Evolutionary conservation across 1,140 invertebrate genomes (phyloP), one percentile per base, ranked within the genome.

Genomic region (Oreohelix idahoensis): DNA sequence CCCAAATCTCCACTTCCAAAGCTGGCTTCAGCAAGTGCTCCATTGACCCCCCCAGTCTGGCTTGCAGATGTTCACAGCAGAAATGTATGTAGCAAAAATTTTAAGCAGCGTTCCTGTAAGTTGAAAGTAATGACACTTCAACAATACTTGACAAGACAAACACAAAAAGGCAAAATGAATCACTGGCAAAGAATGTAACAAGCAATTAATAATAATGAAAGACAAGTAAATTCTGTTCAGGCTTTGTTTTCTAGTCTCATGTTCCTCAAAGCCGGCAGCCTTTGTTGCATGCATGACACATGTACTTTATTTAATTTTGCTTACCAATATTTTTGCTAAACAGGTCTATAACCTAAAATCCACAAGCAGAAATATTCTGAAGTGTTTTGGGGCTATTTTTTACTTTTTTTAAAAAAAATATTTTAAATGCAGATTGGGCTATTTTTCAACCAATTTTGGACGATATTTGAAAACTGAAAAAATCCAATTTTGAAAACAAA

Each of bases 181-280:
- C 20, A 58, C 53, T 58, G 53, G 53, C 20, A n/a, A 58, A 58
- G 10, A 58, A 58, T n/a, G 26, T 58, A 58, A 58, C 53, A 58
- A n/a, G n/a, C n/a, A n/a, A n/a, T n/a, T n/a, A 49, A 49, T 49
- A 49, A 23, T 58, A 58, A 58, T 58, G 53, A 58, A 58, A 58
- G 53, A 58, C 53, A 58, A 2, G 53, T 23, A 23, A 10, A 58
- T 58, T 58, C 8, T 58, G 53, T 45, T 20, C 53, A 10, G 23
- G 20, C 15, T 58, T 58, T 11, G 17, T 11, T 49, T 17, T 49
- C 8, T 49, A 17, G 8, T 49, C 10, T 11, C 45, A 49, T 49
- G 17, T 8, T 17, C 45, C 26, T 58, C 53, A 58, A 15, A 10
- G 10, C 5, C 20, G 5, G 5, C 53, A 20, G 2, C 53, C 26